Evolutionary conservation across 2,797 vertebrate genomes (phyloP), one percentile per base, ranked within the genome.

Genomic region (Chloroceryle amazona): DNA sequence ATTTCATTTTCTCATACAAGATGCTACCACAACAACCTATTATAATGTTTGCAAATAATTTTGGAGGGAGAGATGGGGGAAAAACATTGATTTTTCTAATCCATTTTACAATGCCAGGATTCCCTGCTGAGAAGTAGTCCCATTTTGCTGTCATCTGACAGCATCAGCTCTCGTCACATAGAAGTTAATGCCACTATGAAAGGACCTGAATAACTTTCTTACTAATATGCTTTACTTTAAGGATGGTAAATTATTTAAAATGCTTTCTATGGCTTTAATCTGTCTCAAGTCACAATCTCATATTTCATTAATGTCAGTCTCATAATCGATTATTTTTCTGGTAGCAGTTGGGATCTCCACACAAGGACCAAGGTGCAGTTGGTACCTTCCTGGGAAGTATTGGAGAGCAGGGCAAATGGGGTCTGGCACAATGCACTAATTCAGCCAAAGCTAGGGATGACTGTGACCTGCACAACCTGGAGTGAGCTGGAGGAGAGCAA

Each of bases 171-270:
- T 81, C 22, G 41, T 86, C 81, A 83, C 44, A 28, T 1, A 55
- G 58, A 81, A 75, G 42, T 81, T 83, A 88, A 78, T 83, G 80
- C 42, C 33, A 5, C 41, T 62, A 72, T 65, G 76, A 72, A 88
- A 93, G 80, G 72, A 62, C 58, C 72, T 47, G 52, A 86, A 78
- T 13, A 13, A 83, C 82, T 72, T 93, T 68, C 76, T 62, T 41
- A 41, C 17, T 83, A 55, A 75, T 55, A 65, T 6, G 7, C 70
- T 86, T 95, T 51, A 61, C 58, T 94, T 87, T 83, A 47, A 83
- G 62, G 39, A 60, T 67, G n/a, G 74, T 91, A 81, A 92, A 94
- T 94, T 94, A 93, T 91, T 95, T 91, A 83, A 90, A 81, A 83
- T 88, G 63, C 51, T 95, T 81, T 79, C 66, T 76, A 18, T 65